Evolutionary conservation across 2,113 vertebrate genomes (phyloP), one percentile per base, ranked within the genome.

Genomic region (Gavia stellata): DNA sequence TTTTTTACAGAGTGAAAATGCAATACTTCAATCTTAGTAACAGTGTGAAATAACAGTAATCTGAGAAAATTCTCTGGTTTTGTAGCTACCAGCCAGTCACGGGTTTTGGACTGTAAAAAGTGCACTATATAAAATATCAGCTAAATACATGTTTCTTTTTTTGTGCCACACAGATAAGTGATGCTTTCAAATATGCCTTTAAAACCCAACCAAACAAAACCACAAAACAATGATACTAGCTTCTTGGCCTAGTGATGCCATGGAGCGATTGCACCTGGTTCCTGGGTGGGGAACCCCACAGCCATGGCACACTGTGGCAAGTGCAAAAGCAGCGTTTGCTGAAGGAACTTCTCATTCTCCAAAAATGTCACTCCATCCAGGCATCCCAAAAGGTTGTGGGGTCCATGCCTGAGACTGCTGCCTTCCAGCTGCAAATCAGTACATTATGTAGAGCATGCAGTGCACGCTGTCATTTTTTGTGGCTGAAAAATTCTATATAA

Each of bases 321-420:
- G 26, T 7, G 26, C 28, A 44, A 68, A 38, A 68, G 67, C 42
- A 16, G 40, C 4, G 0, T 44, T 42, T 61, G 26, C 40, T 49
- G 67, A 18, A 59, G 73, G n/a, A 55, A 55, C 23, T 3, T 0
- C 0, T 40, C n/a, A 2, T 40, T 42, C 73, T 25, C 67, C n/a
- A 56, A 24, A 42, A 49, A 24, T 9, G 12, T 9, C 29, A 24
- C 24, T 52, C 14, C n/a, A 5, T 7, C 17, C 72, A 28, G 74
- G 72, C 31, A 36, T 45, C 52, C 31, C 15, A 4, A 31, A 28
- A 34, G 15, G n/a, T 63, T 42, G 15, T 2, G 34, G 13, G n/a
- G n/a, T 42, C 50, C 6, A 0, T 17, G 14, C 26, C 50, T 65
- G 31, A 7, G 17, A 3, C 34, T 12, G 49, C 66, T 63, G 42